These are phyloP conservation scores for Erinaceus europaeus DNA, from an alignment of 2,113 vertebrate species.

Conservation along the genomic window DNA sequence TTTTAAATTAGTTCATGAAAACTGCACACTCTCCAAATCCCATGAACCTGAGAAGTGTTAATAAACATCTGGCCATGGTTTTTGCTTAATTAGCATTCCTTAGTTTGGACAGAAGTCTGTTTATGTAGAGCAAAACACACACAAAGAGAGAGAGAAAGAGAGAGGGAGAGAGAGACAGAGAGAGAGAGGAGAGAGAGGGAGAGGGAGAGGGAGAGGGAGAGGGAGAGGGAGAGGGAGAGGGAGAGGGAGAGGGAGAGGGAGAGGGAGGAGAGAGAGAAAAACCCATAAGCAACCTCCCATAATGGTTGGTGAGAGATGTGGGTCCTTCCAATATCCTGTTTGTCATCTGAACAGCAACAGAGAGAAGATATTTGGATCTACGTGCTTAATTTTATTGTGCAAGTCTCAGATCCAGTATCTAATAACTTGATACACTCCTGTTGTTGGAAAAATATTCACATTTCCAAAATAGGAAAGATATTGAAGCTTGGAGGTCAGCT, in stretches of 20 bases:
- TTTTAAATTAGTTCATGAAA: constrained; percentile 84
- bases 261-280: too few species aligned
- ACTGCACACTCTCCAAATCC: constrained; percentile 84
- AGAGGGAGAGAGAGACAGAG: too few species aligned
- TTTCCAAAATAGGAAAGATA: constrained; percentile 70
- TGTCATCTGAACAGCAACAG: constrained; percentile 66
- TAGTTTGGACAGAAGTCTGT: constrained; percentile 80
- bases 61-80: constrained; percentile 87
- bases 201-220: too few species aligned
- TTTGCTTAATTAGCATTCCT: constrained; percentile 86
- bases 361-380: constrained; percentile 67
- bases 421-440: neutral
- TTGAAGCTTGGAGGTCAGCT: constrained; percentile 61
- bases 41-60: constrained; percentile 85
- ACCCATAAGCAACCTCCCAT: constrained; percentile 57
- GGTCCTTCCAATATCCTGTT: constrained; percentile 69
- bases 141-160: accelerated
- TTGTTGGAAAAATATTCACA: constrained; percentile 38
- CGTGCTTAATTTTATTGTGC: constrained; percentile 62
- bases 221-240: too few species aligned
- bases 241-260: too few species aligned
- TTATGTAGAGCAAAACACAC: constrained; percentile 80
- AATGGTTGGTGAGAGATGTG: constrained; percentile 59
- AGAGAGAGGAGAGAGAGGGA: too few species aligned
- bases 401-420: constrained; percentile 9